Percentiles rank a stretch among this genome's conserved stretches.
phyloP scores from a whole-genome alignment of 2,888 invertebrate genomes.

The Odontocolon sp. region DNA sequence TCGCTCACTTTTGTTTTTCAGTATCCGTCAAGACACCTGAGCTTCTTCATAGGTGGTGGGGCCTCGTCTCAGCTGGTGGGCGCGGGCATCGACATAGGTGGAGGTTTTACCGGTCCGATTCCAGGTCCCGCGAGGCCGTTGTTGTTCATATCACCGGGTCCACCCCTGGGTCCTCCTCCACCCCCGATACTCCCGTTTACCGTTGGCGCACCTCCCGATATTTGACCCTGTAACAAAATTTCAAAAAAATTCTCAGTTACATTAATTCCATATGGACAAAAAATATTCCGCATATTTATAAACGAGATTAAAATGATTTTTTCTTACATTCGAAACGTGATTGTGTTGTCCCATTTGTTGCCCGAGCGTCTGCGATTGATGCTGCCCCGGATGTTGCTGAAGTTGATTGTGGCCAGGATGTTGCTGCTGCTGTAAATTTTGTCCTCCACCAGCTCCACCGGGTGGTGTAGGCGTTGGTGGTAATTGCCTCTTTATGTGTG shows the following conservation, averaged over 20 bases:
- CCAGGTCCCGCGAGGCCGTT: constrained; percentile 78
- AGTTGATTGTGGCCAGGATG: constrained; percentile 76
- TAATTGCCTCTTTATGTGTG: constrained; percentile 89
- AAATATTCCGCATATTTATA: neutral
- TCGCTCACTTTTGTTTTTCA: constrained; percentile 63
- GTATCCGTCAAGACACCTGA: constrained; percentile 79
- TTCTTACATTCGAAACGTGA: constrained; percentile 78
- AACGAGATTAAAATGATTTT: neutral
- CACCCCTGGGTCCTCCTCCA: constrained; percentile 73
- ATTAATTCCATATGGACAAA: neutral
- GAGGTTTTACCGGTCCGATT: constrained; percentile 76
- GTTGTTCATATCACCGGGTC: constrained; percentile 80
- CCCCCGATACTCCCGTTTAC: constrained; percentile 74
- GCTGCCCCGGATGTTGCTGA: constrained; percentile 70
- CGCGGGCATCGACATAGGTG: constrained; percentile 79
- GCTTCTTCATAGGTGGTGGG: constrained; percentile 77
- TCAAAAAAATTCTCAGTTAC: neutral
- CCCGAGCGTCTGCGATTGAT: constrained; percentile 74
- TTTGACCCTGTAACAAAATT: constrained; percentile 75
- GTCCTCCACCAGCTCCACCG: constrained; percentile 62
- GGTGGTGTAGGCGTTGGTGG: constrained; percentile 78
- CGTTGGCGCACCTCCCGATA: constrained; percentile 75
- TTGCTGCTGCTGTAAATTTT: constrained; percentile 66
- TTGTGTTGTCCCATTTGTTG: constrained; percentile 77
- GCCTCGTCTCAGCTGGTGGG: constrained; percentile 81